phyloP scores from a whole-genome alignment of 1,140 invertebrate species.

The Drosophila repletoides region DNA sequence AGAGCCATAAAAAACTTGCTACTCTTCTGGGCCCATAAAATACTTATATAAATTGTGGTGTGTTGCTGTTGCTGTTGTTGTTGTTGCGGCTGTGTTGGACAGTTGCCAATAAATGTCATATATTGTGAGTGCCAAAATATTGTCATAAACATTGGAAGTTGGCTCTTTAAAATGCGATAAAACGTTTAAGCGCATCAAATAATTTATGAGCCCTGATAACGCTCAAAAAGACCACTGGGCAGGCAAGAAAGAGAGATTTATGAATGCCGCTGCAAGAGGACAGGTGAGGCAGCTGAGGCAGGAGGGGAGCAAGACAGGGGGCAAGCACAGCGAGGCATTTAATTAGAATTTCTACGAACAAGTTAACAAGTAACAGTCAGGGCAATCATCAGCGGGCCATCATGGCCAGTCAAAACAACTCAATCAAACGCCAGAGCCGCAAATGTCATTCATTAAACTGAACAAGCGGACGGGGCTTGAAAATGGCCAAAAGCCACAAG shows the following conservation, averaged over 20 bases:
- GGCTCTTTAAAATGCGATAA: slow-evolving; percentile 73
- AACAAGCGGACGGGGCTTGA: slow-evolving; percentile 51
- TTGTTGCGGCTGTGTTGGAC: slow-evolving; percentile 39
- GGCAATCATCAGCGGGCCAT: slow-evolving; percentile 60
- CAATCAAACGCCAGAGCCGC: slow-evolving; percentile 65
- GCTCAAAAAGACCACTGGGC: slow-evolving; percentile 34
- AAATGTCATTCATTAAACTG: slow-evolving; percentile 76
- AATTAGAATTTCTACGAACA: slow-evolving; percentile 20
- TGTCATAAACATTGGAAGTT: slow-evolving; percentile 62
- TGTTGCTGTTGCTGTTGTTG: neutral
- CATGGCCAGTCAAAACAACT: slow-evolving; percentile 74
- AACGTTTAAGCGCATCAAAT: slow-evolving; percentile 75
- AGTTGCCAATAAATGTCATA: slow-evolving; percentile 65
- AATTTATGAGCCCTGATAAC: slow-evolving; percentile 68
- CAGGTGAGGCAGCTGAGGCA: slow-evolving; percentile 1
- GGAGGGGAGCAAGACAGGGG: neutral
- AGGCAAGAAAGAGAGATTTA: neutral
- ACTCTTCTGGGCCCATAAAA: slow-evolving; percentile 5
- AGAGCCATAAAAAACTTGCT: slow-evolving; percentile 47
- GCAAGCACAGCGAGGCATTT: neutral
- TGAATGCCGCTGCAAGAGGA: neutral
- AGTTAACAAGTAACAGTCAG: slow-evolving; percentile 31
- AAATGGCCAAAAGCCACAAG: slow-evolving; percentile 46
- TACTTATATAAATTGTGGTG: neutral
- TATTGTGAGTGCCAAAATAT: slow-evolving; percentile 69